A percentile compares a stretch with the other conserved stretches of the same genome.
Conservation (phyloP, 2,888 invertebrate genomes). For the Graphium colonna region DNA sequence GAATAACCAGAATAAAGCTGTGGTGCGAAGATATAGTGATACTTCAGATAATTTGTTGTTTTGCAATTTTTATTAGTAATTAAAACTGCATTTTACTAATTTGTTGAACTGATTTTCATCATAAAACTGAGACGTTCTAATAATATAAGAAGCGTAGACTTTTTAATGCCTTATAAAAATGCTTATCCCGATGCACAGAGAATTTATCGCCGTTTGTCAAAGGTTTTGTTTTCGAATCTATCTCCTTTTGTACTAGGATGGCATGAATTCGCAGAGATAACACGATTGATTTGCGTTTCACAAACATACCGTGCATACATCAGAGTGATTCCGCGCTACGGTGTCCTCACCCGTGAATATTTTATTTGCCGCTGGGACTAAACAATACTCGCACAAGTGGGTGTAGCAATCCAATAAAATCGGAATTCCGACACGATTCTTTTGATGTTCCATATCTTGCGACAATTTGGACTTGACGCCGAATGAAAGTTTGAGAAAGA, state of each 20-base stretch:
- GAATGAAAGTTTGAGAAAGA: neutral
- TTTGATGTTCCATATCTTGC: constrained; percentile 7
- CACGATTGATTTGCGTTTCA: constrained; percentile 22
- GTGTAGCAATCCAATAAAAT: constrained; percentile 17
- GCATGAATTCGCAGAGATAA: constrained; percentile 17
- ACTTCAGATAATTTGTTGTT: too few relatives aligned
- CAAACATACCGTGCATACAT: constrained; percentile 22
- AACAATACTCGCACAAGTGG: constrained; percentile 15
- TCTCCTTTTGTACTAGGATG: constrained; percentile 14
- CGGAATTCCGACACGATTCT: constrained; percentile 16
- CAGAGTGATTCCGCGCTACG: constrained; percentile 21
- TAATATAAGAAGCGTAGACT: neutral
- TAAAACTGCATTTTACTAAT: neutral
- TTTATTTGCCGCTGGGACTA: constrained; percentile 16
- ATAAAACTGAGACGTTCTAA: neutral
- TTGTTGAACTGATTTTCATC: neutral
- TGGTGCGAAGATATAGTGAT: too few relatives aligned
- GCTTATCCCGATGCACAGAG: neutral
- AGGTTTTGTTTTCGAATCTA: constrained; percentile 10
- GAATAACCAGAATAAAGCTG: too few relatives aligned
- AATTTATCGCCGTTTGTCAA: constrained; percentile 15
- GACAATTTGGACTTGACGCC: constrained; percentile 1
- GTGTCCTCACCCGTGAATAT: constrained; percentile 21
- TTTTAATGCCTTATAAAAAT: neutral
- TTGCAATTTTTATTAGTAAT: neutral